Conservation (phyloP, 2,888 invertebrate species). For the Tiliacea citrago region DNA sequence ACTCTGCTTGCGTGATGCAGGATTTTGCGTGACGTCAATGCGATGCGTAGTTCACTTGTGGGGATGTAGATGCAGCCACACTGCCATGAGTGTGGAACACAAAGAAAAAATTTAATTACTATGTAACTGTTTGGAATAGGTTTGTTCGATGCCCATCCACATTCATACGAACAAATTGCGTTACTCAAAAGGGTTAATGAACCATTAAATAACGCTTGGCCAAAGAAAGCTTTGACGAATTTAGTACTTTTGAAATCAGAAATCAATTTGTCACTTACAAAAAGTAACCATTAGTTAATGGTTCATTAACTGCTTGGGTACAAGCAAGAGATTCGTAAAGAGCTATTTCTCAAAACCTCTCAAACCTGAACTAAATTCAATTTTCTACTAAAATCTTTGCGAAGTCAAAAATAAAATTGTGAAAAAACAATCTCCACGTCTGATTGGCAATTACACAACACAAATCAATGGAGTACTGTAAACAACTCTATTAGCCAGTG, state of each 20-base stretch:
- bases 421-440: slow-evolving; percentile 32
- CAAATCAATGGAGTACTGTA: slow-evolving; percentile 58
- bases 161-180: not conserved
- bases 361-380: not conserved
- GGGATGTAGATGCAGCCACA: too few relatives aligned
- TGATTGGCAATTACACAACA: slow-evolving; percentile 60
- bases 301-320: not conserved
- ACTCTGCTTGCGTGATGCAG: too few relatives aligned
- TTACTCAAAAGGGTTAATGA: not conserved
- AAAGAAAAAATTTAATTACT: too few relatives aligned
- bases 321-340: not conserved
- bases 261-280: not conserved
- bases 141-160: not conserved
- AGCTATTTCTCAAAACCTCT: not conserved
- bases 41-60: too few relatives aligned
- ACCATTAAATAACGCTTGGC: not conserved
- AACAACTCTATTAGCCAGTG: slow-evolving; percentile 60
- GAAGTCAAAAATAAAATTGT: slow-evolving; percentile 13
- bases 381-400: slow-evolving; percentile 2
- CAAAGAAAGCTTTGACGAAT: not conserved
- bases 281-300: not conserved
- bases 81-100: too few relatives aligned
- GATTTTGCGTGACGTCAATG: too few relatives aligned
- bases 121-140: not conserved
- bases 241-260: not conserved